Evolutionary conservation across 2,888 invertebrate genomes (phyloP), one percentile per base, ranked within the genome.

Genomic region (Beris morrisii): DNA sequence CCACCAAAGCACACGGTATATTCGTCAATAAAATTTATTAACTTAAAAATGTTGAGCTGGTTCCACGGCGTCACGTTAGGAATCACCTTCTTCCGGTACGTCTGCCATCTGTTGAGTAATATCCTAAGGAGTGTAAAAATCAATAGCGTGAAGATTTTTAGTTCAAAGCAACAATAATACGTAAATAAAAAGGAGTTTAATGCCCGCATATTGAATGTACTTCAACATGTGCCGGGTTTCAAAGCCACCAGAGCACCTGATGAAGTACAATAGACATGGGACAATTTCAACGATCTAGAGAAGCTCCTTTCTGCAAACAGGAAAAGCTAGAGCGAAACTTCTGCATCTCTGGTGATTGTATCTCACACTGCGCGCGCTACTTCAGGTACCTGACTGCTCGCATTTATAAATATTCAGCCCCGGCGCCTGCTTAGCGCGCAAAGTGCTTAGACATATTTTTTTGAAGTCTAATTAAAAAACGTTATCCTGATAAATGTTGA

Each of bases 181-280:
- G 12, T 13, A 56, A 13, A 15, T 32, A 56, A 44, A 54, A 44
- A 64, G 55, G 45, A 64, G 72, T 63, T 66, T 68, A 71, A 83
- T 84, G 86, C 84, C 88, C 88, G 82, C 92, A 92, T 90, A 92
- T 91, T 91, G 92, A 92, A 92, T 94, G 94, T 92, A 94, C 94
- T 94, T 93, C 94, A 93, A 92, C 93, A 94, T 93, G 92, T 93
- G 93, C 93, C 94, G 93, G 94, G 94, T 91, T 88, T 85, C 74
- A 79, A 83, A 81, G 85, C 85, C 87, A 93, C 94, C 94, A 94
- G 94, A 95, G 94, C 94, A 95, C 94, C 94, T 95, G 94, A 94
- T 94, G 94, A 94, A 95, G 94, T 95, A 95, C 94, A 95, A 94
- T 93, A 91, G 91, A 91, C 93, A 92, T 92, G 91, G 89, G 90